Percentiles rank a stretch among this genome's conserved stretches.
phyloP scores from a whole-genome alignment of 1,140 invertebrate species.

The Philotrypesis tridentata region DNA sequence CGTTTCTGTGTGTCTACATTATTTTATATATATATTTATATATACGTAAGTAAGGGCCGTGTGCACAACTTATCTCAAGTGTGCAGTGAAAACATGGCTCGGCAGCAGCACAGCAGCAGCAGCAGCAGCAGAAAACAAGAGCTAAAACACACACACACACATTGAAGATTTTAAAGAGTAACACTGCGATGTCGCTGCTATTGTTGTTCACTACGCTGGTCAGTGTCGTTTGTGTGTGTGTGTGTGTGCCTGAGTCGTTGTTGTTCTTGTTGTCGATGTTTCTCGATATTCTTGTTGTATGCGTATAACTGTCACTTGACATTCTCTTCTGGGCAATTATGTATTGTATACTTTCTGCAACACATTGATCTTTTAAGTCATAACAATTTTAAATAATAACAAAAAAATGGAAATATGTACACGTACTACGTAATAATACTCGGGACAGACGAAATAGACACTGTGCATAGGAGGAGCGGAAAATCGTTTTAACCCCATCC shows the following conservation, averaged over 20 bases:
- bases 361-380: too few relatives aligned
- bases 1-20: neutral
- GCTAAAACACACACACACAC: neutral
- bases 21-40: too few relatives aligned
- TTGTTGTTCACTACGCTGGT: conserved; percentile 63
- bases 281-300: conserved; percentile 64
- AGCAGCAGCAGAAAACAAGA: neutral
- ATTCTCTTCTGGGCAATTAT: conserved; percentile 21
- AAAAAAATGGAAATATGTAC: neutral
- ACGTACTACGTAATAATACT: too few relatives aligned
- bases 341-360: neutral
- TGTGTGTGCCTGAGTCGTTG: conserved; percentile 26
- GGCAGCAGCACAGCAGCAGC: neutral
- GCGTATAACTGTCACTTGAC: neutral
- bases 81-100: neutral
- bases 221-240: conserved; percentile 68
- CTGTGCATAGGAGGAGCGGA: neutral
- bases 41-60: neutral
- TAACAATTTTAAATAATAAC: too few relatives aligned
- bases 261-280: conserved; percentile 67
- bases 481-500: conserved; percentile 38
- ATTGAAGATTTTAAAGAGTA: neutral
- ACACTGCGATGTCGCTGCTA: conserved; percentile 58
- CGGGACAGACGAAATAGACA: neutral
- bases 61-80: neutral